A percentile compares a stretch with the other conserved stretches of the same genome.
Evolutionary conservation across 2,797 vertebrate species (phyloP).

Genomic region (Hydrophis major): DNA sequence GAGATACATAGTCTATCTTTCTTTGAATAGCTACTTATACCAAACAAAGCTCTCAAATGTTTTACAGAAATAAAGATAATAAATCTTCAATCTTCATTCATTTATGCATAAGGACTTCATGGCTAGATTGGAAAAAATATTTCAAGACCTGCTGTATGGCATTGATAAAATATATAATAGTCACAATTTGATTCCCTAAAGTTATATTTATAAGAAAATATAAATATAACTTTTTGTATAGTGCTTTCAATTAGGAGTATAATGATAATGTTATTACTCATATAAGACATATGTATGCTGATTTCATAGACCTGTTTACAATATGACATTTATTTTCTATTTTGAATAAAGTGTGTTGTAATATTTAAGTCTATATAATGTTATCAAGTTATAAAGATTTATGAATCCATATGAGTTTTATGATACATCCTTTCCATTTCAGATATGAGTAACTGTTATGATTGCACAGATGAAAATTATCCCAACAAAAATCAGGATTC

Average conservation of each 20-base stretch:
- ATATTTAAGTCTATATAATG: too few relatives aligned
- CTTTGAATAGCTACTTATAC: too few relatives aligned
- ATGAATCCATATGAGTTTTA: too few relatives aligned
- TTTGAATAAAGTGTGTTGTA: background rate
- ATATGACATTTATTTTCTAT: background rate
- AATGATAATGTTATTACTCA: background rate
- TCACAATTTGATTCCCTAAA: background rate
- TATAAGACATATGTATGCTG: background rate
- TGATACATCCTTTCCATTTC: background rate
- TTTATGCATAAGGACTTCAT: too few relatives aligned
- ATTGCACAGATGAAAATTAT: background rate
- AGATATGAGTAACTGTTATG: background rate
- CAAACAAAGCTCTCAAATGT: too few relatives aligned
- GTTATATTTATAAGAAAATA: background rate
- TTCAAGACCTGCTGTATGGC: background rate
- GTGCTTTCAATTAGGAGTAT: background rate
- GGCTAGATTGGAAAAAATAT: background rate
- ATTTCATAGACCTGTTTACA: background rate
- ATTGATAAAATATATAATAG: background rate
- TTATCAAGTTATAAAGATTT: too few relatives aligned
- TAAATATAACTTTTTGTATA: background rate
- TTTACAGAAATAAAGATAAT: too few relatives aligned
- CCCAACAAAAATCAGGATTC: background rate
- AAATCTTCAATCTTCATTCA: too few relatives aligned
- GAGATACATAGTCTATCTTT: too few relatives aligned